Base-by-base conservation (phyloP, 2,888 invertebrate species). In the Caenorhabditis sp. region DNA sequence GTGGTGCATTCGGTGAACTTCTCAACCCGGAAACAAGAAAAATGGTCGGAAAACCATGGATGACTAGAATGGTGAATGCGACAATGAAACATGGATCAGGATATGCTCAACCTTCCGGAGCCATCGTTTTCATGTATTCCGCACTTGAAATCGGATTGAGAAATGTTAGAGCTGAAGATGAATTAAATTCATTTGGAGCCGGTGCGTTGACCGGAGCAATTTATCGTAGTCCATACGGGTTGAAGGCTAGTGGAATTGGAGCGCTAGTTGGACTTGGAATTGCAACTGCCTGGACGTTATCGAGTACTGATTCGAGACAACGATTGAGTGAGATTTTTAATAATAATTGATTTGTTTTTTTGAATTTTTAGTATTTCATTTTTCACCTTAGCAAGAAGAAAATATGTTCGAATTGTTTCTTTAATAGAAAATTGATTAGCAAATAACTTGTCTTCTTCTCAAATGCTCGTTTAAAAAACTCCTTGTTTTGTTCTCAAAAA, bases 51-150 rank as follows among this genome's bases (percentile, higher is more conserved):
- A 82, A 83, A 59, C 86, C 86, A 4, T 84, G 83, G 83, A 68
- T 86, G 76, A 86, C 86, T 20, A 83, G 86, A 67, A 78, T 86
- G 75, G 76, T 83, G 36, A 86, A 86, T 67, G 86, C 86, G 10
- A 84, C 86, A 10, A 82, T 83, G 57, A 86, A 86, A 65, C 84
- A 86, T 70, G 86, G 86, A 14, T 84, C 84, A 17, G 86, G 86
- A 62, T 86, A 79, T 68, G 86, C 86, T 17, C 86, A 86, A 66
- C 83, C 83, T 1, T 77, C 85, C 20, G 80, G 86, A 14, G 77
- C 83, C 12, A 82, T 83, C 12, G 84, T 86, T 38, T 84, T 86
- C 67, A 72, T 87, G 67, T 86, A 84, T 59, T 87, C 84, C 5
- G 84, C 78, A 17, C 70, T 85, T 23, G 84, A 86, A 70, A 82